Base-by-base conservation (phyloP, 2,797 vertebrate genomes). In the Rhodeus uyekii region DNA sequence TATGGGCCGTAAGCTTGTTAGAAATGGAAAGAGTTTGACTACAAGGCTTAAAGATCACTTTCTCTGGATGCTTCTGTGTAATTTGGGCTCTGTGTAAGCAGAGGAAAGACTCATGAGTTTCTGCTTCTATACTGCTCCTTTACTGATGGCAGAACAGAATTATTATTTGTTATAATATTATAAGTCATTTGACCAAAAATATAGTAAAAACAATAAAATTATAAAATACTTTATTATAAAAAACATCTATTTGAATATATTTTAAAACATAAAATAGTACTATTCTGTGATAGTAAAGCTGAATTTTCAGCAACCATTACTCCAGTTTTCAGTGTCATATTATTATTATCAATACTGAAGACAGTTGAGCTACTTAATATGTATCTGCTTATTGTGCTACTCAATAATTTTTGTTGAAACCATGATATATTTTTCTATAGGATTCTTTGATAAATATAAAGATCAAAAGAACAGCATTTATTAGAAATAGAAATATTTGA, bases 1-100 rank as follows among this genome's bases (percentile, higher is more conserved):
- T 88, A 88, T 83, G 79, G 84, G 67, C 53, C 2, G 18, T 86
- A 87, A 88, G 82, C 86, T 78, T 87, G 87, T 87, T 87, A 84
- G 50, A 76, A 77, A 74, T 82, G 8, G 39, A 82, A 81, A 81
- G 83, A 81, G 87, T 87, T 82, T 78, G 76, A 83, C 65, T 87
- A 82, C 81, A 87, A 86, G 84, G 82, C 75, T 87, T 81, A 46
- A 69, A 80, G 68, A 38, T 36, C 39, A 69, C 77, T 81, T 73
- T 85, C 82, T 77, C 79, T 75, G 19, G 27, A 60, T 69, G 73
- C 80, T 68, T 32, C 38, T 80, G 79, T 86, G 86, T 82, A 72
- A 68, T 77, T 75, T 78, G 67, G 60, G 80, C 39, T 78, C 65
- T 50, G 76, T 78, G 80, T 74, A 82, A 76, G 80, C 42, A 83